These are phyloP conservation scores for Galerucella nymphaeae DNA, from an alignment of 2,888 invertebrate genomes.

Conservation along the genomic window DNA sequence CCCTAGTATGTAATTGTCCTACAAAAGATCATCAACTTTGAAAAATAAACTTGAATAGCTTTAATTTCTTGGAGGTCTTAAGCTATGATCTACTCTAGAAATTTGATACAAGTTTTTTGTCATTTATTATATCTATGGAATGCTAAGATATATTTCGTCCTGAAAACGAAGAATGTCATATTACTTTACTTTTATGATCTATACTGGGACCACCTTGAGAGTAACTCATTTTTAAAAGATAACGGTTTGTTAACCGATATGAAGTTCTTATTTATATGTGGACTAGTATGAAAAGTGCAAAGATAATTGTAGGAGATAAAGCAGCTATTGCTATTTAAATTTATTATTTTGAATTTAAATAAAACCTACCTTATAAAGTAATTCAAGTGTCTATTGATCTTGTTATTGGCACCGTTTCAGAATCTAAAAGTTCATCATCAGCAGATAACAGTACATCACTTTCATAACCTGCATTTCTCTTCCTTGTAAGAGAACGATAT, in stretches of 20 bases:
- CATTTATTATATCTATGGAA: not conserved
- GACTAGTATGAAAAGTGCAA: not conserved
- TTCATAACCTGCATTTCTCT: conserved; percentile 69
- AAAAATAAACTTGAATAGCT: not conserved
- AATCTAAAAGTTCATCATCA: conserved; percentile 73
- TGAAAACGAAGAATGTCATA: not conserved
- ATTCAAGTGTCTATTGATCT: conserved; percentile 48
- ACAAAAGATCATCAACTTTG: too few species aligned
- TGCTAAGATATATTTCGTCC: not conserved
- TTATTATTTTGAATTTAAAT: not conserved
- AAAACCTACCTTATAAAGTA: not conserved
- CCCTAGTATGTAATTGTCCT: not conserved
- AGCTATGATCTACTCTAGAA: not conserved
- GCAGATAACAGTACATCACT: conserved; percentile 73
- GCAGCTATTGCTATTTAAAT: too few species aligned
- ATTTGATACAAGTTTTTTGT: not conserved
- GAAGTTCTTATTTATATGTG: too few species aligned
- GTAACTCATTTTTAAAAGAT: too few species aligned
- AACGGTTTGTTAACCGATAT: too few species aligned
- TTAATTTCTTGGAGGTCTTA: not conserved
- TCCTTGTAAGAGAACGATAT: conserved; percentile 71
- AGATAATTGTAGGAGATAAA: too few species aligned
- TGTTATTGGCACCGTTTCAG: conserved; percentile 57
- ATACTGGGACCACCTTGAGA: not conserved
- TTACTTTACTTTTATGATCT: not conserved